A percentile compares a stretch with the other conserved stretches of the same genome.
phyloP scores from a whole-genome alignment of 2,113 vertebrate genomes.

The Hyaena hyaena region DNA sequence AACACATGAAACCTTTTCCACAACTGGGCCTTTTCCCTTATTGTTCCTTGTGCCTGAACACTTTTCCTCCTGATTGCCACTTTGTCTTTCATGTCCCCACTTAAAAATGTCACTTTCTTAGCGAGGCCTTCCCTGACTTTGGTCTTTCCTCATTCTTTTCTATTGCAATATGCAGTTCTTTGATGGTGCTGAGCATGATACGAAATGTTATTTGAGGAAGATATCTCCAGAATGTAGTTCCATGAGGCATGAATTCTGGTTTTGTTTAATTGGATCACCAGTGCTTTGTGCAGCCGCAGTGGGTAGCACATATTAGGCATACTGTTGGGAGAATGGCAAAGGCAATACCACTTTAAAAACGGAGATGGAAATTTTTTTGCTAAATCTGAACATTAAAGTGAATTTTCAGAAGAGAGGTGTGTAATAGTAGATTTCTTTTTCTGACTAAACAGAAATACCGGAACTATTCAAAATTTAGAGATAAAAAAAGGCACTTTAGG shows the following conservation, averaged over 20 bases:
- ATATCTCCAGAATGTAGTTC: neutral
- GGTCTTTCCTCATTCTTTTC: neutral
- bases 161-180: neutral
- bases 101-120: neutral
- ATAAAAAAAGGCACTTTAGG: neutral
- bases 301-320: neutral
- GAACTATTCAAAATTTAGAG: neutral
- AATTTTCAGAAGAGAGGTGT: neutral
- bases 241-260: neutral
- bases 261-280: neutral
- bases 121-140: neutral
- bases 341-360: neutral
- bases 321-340: neutral
- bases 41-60: neutral
- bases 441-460: neutral
- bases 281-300: neutral
- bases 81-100: neutral
- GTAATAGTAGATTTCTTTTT: constrained; percentile 12
- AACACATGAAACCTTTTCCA: neutral
- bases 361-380: neutral
- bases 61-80: neutral
- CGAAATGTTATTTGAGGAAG: neutral
- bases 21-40: neutral
- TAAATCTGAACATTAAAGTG: neutral
- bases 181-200: neutral